Percentiles rank a stretch among this genome's conserved stretches.
These are phyloP conservation scores for Eudyptes chrysolophus DNA, from an alignment of 2,113 vertebrate genomes.

Conservation along the genomic window DNA sequence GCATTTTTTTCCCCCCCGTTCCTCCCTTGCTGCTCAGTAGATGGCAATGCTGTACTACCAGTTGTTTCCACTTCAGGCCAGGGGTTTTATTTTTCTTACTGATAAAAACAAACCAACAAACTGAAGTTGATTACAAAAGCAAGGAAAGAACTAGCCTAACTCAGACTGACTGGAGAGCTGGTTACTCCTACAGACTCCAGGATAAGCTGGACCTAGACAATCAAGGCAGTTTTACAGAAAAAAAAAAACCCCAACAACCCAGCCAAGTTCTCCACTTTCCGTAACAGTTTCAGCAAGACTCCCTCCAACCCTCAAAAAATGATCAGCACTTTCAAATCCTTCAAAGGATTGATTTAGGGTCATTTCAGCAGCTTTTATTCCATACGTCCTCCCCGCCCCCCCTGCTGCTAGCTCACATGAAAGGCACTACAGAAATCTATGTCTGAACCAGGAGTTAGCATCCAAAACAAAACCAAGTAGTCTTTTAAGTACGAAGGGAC, in stretches of 20 bases:
- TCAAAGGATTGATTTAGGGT: neutral
- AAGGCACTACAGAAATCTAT: neutral
- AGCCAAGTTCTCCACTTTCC: neutral
- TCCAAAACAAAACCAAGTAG: neutral
- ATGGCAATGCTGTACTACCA: slow-evolving; percentile 3
- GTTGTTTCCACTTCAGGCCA: neutral
- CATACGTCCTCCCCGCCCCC: fast-evolving
- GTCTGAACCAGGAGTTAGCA: neutral
- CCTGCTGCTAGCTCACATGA: neutral
- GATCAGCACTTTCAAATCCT: neutral
- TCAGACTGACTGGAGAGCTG: neutral
- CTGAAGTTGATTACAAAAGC: neutral
- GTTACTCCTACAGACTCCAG: neutral
- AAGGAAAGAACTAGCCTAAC: neutral
- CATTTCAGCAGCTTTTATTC: neutral
- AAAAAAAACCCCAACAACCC: neutral
- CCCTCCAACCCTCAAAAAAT: neutral
- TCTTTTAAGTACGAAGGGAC: neutral
- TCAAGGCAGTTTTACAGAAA: neutral
- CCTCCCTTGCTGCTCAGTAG: slow-evolving; percentile 5
- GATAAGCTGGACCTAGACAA: neutral
- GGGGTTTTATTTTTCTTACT: neutral
- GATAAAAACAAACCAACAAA: neutral
- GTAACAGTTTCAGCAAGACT: neutral
- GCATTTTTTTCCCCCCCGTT: neutral